Percentiles rank a stretch among this genome's conserved stretches.
Conservation (phyloP, 2,797 vertebrate genomes). For the Macropodus opercularis region DNA sequence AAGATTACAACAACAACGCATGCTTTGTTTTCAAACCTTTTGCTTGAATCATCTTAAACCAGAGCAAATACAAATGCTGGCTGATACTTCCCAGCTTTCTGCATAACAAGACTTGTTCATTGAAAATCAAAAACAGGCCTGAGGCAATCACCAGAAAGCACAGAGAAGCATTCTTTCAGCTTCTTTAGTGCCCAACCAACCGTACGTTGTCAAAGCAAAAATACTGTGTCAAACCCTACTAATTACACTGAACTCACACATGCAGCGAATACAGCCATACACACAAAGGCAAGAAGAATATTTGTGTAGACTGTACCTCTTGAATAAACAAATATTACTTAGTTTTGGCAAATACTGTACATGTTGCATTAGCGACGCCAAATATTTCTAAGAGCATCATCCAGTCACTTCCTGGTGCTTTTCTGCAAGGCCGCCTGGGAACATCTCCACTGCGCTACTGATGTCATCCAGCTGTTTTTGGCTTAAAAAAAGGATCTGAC, state of each 20-base stretch:
- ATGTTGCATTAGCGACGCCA: too few relatives aligned
- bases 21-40: slow-evolving; percentile 10
- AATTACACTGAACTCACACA: background rate
- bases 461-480: background rate
- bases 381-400: background rate
- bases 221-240: background rate
- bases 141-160: slow-evolving; percentile 2
- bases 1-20: slow-evolving; percentile 6
- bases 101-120: background rate
- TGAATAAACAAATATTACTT: too few relatives aligned
- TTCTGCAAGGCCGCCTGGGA: too few relatives aligned
- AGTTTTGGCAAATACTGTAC: too few relatives aligned
- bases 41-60: slow-evolving; percentile 10
- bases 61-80: slow-evolving; percentile 10
- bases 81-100: background rate
- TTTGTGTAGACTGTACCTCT: too few relatives aligned
- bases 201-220: background rate
- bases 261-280: background rate
- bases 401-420: too few relatives aligned
- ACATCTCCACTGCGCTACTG: background rate
- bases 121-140: slow-evolving; percentile 25
- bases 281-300: background rate
- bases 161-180: background rate
- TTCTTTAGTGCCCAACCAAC: background rate
- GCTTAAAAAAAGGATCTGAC: background rate